Evolutionary conservation across 2,113 vertebrate genomes (phyloP), one percentile per base, ranked within the genome.

Genomic region (Anas platyrhynchos): DNA sequence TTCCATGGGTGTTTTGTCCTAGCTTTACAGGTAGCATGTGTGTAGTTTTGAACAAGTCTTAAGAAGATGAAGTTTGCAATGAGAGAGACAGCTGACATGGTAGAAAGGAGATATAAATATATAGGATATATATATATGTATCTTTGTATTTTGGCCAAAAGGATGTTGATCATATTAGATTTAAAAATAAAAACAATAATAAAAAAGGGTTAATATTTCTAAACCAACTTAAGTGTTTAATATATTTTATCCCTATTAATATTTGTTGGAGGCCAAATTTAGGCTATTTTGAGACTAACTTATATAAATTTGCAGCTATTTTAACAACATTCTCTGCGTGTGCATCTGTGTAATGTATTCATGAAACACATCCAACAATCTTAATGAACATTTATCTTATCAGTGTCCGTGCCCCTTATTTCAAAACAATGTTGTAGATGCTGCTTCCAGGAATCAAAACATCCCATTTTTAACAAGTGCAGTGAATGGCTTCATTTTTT

Each of bases 281-380:
- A 44, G 21, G 46, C 44, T 46, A n/a, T 43, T 77, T 86, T 74
- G 81, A 48, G 29, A 38, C 10, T n/a, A 54, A 48, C 3, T 29
- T 34, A 15, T 0, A 0, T 77, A 62, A 65, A 44, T 56, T 73
- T 73, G 7, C 5, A 43, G 43, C 2, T 18, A 32, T 67, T 92
- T 71, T 34, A 67, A 32, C 2, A 41, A 22, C 15, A 48, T 31
- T 3, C 3, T 58, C 20, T 63, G 23, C 29, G 21, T n/a, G 13
- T 52, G n/a, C 18, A 8, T 62, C 16, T 72, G 6, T 61, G 55
- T 73, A 41, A 43, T 26, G 10, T 36, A 22, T 22, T 43, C 38
- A 66, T n/a, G 63, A 89, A 77, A 29, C 4, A 56, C 29, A 88
- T 73, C 38, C 25, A 68, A 18, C 27, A 56, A 1, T 18, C 32